Evolutionary conservation across 1,140 invertebrate species (phyloP), one percentile per base, ranked within the genome.

Genomic region (Anthonomus grandis): DNA sequence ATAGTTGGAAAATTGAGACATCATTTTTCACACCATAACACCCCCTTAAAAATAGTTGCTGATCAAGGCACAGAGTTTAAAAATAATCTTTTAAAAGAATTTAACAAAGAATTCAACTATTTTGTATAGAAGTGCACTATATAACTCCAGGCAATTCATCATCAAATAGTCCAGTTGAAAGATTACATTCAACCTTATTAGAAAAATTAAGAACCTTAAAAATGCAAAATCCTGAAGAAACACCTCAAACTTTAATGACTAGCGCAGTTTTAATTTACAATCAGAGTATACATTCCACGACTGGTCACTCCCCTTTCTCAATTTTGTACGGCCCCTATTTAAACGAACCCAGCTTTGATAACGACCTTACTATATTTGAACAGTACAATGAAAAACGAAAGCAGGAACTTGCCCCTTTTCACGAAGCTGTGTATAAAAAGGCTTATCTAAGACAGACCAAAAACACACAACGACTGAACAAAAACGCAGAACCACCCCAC

Each of bases 61-160:
- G 65, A 67, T 39, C 22, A 56, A 21, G 64, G 63, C 5, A 49
- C 39, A 25, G 63, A 64, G 56, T 64, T 66, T 44, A 59, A 63
- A 13, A 64, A 64, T 45, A 24, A 57, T 36, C n/a, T 64, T 12
- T 55, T 67, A 21, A 27, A 46, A 42, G 65, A 67, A 52, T 62
- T 67, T 47, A 54, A 52, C n/a, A n/a, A n/a, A n/a, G n/a, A n/a
- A n/a, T n/a, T 51, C 10, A 50, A 41, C 24, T 65, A 34, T 45
- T 49, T 41, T 55, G 62, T 10, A 62, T 64, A 9, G 47, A 65
- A 51, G 12, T 54, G 6, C 64, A 65, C 44, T n/a, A n/a, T n/a
- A n/a, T n/a, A n/a, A n/a, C n/a, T n/a, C 38, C 55, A 18, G 34
- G 52, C 19, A 52, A 56, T 49, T 47, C 49, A 13, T 51, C 24